Evolutionary conservation across 1,140 invertebrate genomes (phyloP).

Genomic region (Drosophila teissieri): DNA sequence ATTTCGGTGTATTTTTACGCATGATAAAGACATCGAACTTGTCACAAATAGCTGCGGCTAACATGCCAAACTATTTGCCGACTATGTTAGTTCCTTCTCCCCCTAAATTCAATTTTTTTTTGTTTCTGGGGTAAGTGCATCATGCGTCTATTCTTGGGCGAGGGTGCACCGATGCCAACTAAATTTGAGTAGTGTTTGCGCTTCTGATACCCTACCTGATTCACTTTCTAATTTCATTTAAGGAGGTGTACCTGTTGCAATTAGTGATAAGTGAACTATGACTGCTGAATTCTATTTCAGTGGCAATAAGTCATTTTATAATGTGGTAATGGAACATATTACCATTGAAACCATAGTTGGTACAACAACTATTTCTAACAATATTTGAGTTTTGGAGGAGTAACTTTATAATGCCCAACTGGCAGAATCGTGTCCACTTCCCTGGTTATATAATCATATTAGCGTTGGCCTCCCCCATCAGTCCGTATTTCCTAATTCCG

Average conservation of each 20-base stretch:
- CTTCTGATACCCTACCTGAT: slow-evolving; percentile 44
- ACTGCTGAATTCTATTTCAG: slow-evolving; percentile 6
- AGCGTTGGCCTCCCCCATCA: neutral
- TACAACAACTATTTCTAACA: no score
- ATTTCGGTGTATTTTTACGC: slow-evolving; percentile 69
- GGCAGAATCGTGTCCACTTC: neutral
- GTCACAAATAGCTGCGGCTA: slow-evolving; percentile 72
- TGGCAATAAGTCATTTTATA: no score
- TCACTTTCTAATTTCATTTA: slow-evolving; percentile 50
- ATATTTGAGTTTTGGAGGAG: neutral
- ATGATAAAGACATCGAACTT: slow-evolving; percentile 84
- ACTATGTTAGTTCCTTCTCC: slow-evolving; percentile 35
- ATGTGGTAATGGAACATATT: neutral
- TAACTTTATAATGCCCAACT: neutral
- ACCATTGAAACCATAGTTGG: neutral
- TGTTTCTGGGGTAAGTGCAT: slow-evolving; percentile 59
- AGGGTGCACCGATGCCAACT: slow-evolving; percentile 57
- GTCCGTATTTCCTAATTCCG: slow-evolving; percentile 14
- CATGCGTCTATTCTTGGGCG: slow-evolving; percentile 75
- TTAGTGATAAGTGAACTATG: slow-evolving; percentile 6
- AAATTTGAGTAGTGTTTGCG: slow-evolving; percentile 55
- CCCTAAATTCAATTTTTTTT: neutral
- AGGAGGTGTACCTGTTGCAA: slow-evolving; percentile 4
- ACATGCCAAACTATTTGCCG: slow-evolving; percentile 64
- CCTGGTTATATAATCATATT: neutral